Conservation (phyloP, 2,888 invertebrate genomes). For the Tetranychus truncatus region DNA sequence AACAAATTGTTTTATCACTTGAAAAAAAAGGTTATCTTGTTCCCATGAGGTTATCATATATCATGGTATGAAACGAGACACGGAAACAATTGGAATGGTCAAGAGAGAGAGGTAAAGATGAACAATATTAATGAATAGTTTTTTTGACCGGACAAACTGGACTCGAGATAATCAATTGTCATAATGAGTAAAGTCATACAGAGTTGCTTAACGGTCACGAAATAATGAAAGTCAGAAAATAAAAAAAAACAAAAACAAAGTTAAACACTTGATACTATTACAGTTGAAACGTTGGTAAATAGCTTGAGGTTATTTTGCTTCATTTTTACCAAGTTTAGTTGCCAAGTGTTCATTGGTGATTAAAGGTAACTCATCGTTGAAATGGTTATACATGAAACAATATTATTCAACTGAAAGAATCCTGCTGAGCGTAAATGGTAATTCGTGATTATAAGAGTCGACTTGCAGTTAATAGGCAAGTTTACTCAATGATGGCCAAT, state of each 20-base stretch:
- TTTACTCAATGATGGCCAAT: too few relatives aligned
- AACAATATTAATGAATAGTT: background rate
- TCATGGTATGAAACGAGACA: background rate
- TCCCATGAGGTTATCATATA: background rate
- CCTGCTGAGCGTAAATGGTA: too few relatives aligned
- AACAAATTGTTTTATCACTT: background rate
- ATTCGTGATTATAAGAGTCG: too few relatives aligned
- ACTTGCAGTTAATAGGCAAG: too few relatives aligned
- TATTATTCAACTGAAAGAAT: too few relatives aligned
- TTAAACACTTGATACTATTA: too few relatives aligned
- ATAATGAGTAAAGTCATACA: background rate
- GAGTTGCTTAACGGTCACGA: background rate
- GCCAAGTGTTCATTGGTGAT: background rate
- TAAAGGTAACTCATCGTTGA: background rate
- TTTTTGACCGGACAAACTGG: background rate
- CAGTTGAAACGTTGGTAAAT: background rate
- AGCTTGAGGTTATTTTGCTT: background rate
- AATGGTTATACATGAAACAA: too few relatives aligned
- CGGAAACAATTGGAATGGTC: background rate
- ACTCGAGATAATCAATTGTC: slow-evolving; percentile 1
- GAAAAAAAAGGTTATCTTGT: background rate
- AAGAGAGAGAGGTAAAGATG: too few relatives aligned
- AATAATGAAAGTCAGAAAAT: background rate
- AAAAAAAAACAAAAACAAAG: background rate
- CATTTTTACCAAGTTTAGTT: background rate